Evolutionary conservation across 2,888 invertebrate species (phyloP), one percentile per base, ranked within the genome.

Genomic region (Drosophila mimica): DNA sequence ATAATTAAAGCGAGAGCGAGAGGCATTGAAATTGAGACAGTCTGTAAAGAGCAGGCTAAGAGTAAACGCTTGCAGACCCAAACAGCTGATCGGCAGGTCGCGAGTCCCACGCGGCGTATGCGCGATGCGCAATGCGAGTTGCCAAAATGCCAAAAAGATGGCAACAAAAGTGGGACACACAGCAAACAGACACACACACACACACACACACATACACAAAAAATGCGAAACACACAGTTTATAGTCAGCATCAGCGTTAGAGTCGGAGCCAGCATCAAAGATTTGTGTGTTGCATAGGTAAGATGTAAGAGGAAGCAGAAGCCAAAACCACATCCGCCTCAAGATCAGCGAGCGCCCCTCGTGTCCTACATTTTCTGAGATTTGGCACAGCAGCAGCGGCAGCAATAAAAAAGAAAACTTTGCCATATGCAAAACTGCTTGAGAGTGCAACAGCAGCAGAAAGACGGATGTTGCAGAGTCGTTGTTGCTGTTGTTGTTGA

Each of bases 341-440:
- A 79, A 78, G 71, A 70, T 66, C 78, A 74, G 66, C 68, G 59
- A 68, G 76, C 61, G 65, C 73, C 74, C 65, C 66, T 49, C 60
- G 74, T 77, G 77, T 77, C 59, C 77, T 60, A 77, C 67, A 74
- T 77, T 77, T 46, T 25, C 28, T 54, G 46, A 63, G 62, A 77
- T 77, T 77, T 77, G 69, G 77, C 77, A 78, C 73, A 69, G 63
- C 74, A 49, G 28, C 65, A 63, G 52, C 20, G 25, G 49, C 64
- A 66, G 48, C 57, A 57, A 51, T 53, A 62, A 52, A 68, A 71
- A 70, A 76, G 69, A 79, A 79, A 79, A 76, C 76, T 60, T 70
- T 66, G 49, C 66, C 66, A 54, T 76, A 79, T 79, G 79, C 79
- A 80, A 80, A 80, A 76, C 73, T 64, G 69, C 61, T 72, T 71